Evolutionary conservation across 2,888 invertebrate species (phyloP), one percentile per base, ranked within the genome.

Genomic region (Corythucha ciliata): DNA sequence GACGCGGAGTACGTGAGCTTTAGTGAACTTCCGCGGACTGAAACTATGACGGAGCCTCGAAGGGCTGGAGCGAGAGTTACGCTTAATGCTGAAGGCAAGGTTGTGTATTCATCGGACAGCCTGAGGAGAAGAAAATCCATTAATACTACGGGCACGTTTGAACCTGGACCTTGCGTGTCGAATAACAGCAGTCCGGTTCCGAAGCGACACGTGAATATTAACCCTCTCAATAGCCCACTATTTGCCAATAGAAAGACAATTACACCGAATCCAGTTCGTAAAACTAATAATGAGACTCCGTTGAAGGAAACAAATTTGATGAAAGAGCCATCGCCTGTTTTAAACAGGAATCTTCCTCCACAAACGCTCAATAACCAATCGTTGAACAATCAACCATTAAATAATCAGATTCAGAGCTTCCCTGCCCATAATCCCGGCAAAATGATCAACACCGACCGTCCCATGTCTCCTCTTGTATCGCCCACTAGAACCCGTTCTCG

Each of bases 21-120:
- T 26, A 84, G 84, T 66, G 87, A 88, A 67, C 69, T 88, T 56
- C 86, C 87, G 32, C 66, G 37, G 54, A 24, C 48, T 58, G n/a
- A 10, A 29, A 29, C 29, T 29, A 29, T 29, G 8, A 74, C 75
- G 29, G 71, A 77, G 57, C 66, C 75, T 36, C 75, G 70, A 67
- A 68, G 74, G 50, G 78, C 78, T 64, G 85, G 85, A 21, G 84
- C 85, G 20, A 77, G 86, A 63, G 87, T 89, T 33, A 83, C 82
- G 27, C 70, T 90, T 37, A 86, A 89, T 69, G 82, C 89, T 21
- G 83, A 84, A 63, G 91, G 90, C 46, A 85, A 85, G 74, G 85
- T 90, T 37, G 82, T 90, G 55, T 90, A 84, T 69, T 84, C 83
- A 57, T 89, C 89, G 18, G 89, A 89, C 62, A 89, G 88, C 64